A percentile compares a stretch with the other conserved stretches of the same genome.
phyloP scores from a whole-genome alignment of 2,888 invertebrate species.

The Hesperia comma region DNA sequence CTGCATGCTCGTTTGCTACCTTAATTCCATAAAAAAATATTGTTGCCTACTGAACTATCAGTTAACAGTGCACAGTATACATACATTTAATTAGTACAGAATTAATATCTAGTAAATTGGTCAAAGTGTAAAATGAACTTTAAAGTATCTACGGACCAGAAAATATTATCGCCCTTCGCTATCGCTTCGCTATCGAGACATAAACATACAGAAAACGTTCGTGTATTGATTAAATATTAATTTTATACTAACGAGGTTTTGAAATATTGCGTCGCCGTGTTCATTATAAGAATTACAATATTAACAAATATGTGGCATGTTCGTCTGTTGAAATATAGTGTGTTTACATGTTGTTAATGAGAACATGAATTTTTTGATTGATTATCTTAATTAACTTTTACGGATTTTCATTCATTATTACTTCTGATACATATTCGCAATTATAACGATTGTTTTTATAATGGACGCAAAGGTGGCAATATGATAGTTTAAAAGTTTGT shows the following conservation, averaged over 20 bases:
- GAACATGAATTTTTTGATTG: conserved; percentile 5
- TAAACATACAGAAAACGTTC: background rate
- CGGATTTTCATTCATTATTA: background rate
- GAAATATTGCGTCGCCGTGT: conserved; percentile 19
- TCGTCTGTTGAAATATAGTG: conserved; percentile 8
- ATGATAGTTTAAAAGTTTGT: too few relatives aligned
- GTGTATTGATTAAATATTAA: conserved; percentile 28
- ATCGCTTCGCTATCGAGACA: background rate
- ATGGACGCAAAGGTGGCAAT: too few relatives aligned
- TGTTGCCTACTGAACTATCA: too few relatives aligned
- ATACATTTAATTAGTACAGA: too few relatives aligned
- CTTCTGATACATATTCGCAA: background rate
- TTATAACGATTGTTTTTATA: too few relatives aligned
- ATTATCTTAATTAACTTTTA: background rate
- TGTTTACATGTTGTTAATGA: conserved; percentile 21
- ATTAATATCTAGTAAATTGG: too few relatives aligned
- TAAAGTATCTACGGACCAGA: too few relatives aligned
- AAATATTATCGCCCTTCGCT: background rate
- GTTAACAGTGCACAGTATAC: too few relatives aligned
- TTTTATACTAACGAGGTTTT: conserved; percentile 24
- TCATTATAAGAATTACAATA: conserved; percentile 9
- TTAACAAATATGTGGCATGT: conserved; percentile 18
- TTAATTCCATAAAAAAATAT: too few relatives aligned
- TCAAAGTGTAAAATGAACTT: too few relatives aligned
- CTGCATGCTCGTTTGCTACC: too few relatives aligned